phyloP scores from a whole-genome alignment of 2,888 invertebrate species.

The Clunio marinus region DNA sequence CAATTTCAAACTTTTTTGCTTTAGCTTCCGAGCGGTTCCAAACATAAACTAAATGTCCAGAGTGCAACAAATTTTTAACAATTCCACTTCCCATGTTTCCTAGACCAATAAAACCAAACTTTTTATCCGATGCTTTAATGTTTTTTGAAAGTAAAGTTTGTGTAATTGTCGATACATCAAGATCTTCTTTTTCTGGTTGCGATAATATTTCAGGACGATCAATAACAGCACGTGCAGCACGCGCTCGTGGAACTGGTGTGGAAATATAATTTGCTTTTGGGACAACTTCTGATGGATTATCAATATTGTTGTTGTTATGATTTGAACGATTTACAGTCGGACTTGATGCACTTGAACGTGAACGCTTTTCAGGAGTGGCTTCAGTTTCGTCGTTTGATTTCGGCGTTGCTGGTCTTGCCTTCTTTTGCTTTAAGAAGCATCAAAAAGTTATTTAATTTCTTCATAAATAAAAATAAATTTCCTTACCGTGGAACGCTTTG shows the following conservation, averaged over 20 bases:
- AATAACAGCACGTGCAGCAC: slow-evolving; percentile 42
- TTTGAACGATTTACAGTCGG: neutral
- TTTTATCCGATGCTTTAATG: slow-evolving; percentile 77
- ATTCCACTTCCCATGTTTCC: slow-evolving; percentile 95
- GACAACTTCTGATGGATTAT: neutral
- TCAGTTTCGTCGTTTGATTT: neutral
- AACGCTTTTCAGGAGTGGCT: slow-evolving; percentile 1
- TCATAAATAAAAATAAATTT: too few relatives aligned
- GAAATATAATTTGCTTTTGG: neutral
- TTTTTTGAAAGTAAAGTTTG: slow-evolving; percentile 77
- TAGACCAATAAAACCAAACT: slow-evolving; percentile 91
- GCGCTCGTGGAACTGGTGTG: slow-evolving; percentile 21
- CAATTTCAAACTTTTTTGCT: slow-evolving; percentile 80
- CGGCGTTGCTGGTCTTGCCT: neutral
- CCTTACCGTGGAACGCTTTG: slow-evolving; percentile 23
- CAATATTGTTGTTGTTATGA: neutral
- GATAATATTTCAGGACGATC: slow-evolving; percentile 48
- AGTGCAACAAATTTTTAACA: slow-evolving; percentile 89
- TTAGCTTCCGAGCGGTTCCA: slow-evolving; percentile 92
- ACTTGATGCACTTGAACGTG: neutral
- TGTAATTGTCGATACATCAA: slow-evolving; percentile 72
- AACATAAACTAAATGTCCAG: slow-evolving; percentile 87
- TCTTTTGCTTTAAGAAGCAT: slow-evolving; percentile 19
- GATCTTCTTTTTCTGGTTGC: slow-evolving; percentile 65
- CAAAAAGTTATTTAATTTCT: neutral